phyloP scores from a whole-genome alignment of 2,888 invertebrate species.

The Cantharis flavilabris region DNA sequence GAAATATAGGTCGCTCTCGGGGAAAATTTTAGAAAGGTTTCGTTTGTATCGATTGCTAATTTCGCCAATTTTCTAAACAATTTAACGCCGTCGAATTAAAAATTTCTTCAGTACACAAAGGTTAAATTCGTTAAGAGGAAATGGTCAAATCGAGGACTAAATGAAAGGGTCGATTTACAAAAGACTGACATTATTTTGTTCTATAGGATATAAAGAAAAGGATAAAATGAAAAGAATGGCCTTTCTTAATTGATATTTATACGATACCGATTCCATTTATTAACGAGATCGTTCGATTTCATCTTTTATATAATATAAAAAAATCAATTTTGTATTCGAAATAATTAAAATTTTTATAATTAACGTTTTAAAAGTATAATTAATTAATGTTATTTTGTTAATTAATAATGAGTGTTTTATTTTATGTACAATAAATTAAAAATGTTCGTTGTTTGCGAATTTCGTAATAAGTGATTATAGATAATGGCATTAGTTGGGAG shows the following conservation, averaged over 20 bases:
- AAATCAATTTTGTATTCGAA: not conserved
- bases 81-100: not conserved
- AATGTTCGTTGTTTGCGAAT: not conserved
- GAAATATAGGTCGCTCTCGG: not conserved
- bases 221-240: not conserved
- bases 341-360: not conserved
- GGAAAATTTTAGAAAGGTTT: not conserved
- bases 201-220: not conserved
- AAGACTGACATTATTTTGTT: not conserved
- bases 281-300: not conserved
- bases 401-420: not conserved
- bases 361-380: not conserved
- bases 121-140: not conserved
- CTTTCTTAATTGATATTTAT: not conserved
- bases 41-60: not conserved
- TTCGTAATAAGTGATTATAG: not conserved
- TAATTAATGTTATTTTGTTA: not conserved
- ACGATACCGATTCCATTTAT: not conserved
- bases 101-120: not conserved
- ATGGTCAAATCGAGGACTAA: not conserved
- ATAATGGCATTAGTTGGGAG: constrained; percentile 1
- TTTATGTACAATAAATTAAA: not conserved
- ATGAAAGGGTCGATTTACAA: not conserved
- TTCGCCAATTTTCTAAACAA: not conserved
- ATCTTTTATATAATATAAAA: not conserved